phyloP scores from a whole-genome alignment of 30 jellyfish, hydroid and myxozoan species.

The Aurelia aurita region DNA sequence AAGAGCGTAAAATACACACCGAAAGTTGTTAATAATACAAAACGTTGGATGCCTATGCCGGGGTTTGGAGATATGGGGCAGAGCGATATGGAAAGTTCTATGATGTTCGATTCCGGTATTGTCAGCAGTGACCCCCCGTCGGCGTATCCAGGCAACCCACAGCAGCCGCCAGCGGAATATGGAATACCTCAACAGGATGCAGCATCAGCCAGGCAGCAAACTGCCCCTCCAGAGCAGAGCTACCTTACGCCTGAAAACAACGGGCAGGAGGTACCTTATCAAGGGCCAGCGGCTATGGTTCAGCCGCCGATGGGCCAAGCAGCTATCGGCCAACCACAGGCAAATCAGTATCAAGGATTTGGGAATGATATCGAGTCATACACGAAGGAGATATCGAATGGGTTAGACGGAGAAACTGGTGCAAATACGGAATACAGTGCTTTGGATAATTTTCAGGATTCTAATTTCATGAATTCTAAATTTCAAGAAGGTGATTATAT shows the following conservation, averaged over 20 bases:
- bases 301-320: constrained; percentile 3
- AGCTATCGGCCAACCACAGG: constrained; percentile 28
- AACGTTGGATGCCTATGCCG: constrained; percentile 94
- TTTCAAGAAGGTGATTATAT: constrained; percentile 71
- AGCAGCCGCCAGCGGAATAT: constrained; percentile 13
- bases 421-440: constrained; percentile 21
- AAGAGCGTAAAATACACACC: constrained; percentile 49
- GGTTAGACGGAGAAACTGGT: constrained; percentile 37
- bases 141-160: constrained; percentile 19
- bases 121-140: constrained; percentile 62
- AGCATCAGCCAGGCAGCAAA: constrained; percentile 15
- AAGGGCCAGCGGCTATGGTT: constrained; percentile 10
- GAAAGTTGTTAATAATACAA: constrained; percentile 50
- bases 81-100: constrained; percentile 75
- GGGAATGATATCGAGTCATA: constrained; percentile 63
- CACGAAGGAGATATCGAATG: constrained; percentile 48
- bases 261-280: constrained; percentile 5
- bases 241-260: constrained; percentile 52
- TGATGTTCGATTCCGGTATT: constrained; percentile 72
- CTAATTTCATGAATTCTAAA: constrained; percentile 44
- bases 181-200: constrained; percentile 43
- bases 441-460: constrained; percentile 45
- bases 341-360: constrained; percentile 42
- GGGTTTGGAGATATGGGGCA: constrained; percentile 58
- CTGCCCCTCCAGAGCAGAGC: constrained; percentile 65